Conservation (phyloP, 1,140 invertebrate genomes). For the honey bee (Apis mellifera) region DNA sequence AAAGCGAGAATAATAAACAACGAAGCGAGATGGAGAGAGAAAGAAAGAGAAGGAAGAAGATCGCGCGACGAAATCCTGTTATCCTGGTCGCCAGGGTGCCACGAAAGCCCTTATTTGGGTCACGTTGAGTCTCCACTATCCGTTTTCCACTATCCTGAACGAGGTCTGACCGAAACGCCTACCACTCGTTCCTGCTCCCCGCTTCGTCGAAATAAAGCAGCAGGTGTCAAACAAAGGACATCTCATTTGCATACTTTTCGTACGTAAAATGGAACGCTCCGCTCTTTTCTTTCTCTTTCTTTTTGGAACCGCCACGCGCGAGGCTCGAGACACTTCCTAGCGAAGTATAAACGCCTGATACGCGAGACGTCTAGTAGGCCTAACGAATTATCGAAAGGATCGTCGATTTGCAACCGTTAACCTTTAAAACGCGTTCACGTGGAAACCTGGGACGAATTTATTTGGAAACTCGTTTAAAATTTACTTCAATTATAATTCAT, state of each 20-base stretch:
- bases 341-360: constrained; percentile 73
- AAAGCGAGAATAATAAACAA: too few relatives aligned
- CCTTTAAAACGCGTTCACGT: background rate
- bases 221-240: constrained; percentile 80
- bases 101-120: constrained; percentile 82
- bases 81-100: constrained; percentile 79
- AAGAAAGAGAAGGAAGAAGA: constrained; percentile 48
- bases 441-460: too few relatives aligned
- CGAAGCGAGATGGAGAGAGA: background rate
- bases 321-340: background rate
- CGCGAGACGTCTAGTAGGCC: constrained; percentile 77
- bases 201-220: constrained; percentile 78
- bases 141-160: constrained; percentile 59
- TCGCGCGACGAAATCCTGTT: constrained; percentile 68
- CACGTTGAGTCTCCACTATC: constrained; percentile 68
- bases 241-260: constrained; percentile 79
- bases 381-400: constrained; percentile 74
- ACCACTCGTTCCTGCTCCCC: constrained; percentile 70
- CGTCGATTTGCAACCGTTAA: constrained; percentile 55
- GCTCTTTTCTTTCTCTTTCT: too few relatives aligned
- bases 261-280: constrained; percentile 16
- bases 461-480: too few relatives aligned
- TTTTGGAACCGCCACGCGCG: too few relatives aligned
- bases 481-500: too few relatives aligned
- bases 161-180: constrained; percentile 53